Evolutionary conservation across 2,888 invertebrate genomes (phyloP).

Genomic region (Trilocha varians): DNA sequence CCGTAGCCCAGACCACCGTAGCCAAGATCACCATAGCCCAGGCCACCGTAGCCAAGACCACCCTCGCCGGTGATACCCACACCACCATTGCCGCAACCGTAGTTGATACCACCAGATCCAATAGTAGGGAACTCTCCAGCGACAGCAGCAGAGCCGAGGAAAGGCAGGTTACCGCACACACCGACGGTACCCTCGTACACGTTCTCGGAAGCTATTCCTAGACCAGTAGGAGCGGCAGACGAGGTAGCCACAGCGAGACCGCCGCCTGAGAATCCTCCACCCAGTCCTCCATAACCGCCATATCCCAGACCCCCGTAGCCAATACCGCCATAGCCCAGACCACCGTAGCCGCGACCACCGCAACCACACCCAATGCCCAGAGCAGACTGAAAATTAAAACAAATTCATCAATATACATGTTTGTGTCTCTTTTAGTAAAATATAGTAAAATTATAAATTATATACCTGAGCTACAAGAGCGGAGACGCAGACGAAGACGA

Average conservation of each 20-base stretch:
- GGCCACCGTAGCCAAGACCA: background rate
- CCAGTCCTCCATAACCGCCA: conserved; percentile 1
- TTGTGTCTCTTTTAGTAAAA: background rate
- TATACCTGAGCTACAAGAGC: conserved; percentile 18
- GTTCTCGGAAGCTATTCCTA: conserved; percentile 13
- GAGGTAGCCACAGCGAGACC: conserved; percentile 9
- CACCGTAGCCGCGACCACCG: conserved; percentile 2
- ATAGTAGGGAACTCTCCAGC: conserved; percentile 9
- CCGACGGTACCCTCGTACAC: conserved; percentile 10
- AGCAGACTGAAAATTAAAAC: background rate
- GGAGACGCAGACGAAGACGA: conserved; percentile 7
- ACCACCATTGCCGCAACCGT: conserved; percentile 13
- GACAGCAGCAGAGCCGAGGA: conserved; percentile 10
- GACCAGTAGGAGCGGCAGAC: conserved; percentile 10
- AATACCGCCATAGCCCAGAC: background rate
- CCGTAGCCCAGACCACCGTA: background rate
- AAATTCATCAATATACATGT: background rate
- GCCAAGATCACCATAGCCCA: conserved; percentile 10
- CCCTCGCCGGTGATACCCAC: background rate
- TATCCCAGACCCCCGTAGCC: conserved; percentile 2
- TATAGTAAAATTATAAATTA: background rate
- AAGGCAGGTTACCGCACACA: conserved; percentile 15
- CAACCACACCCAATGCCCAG: background rate
- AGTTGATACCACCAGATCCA: conserved; percentile 12
- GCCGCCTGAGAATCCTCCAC: conserved; percentile 10